Conservation (phyloP, 2,888 invertebrate genomes). For the Mythimna albipuncta region DNA sequence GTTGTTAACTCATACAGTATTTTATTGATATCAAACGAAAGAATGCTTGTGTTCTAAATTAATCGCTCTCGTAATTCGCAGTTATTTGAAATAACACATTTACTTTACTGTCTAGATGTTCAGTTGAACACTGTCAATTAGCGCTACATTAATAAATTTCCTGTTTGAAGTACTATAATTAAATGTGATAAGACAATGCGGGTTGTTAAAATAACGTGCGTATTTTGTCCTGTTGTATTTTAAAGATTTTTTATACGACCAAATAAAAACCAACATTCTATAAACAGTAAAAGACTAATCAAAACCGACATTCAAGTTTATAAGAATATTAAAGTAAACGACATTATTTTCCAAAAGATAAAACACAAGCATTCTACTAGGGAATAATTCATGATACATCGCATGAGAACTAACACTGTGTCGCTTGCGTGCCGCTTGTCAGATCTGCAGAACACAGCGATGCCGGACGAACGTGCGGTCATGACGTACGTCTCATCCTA, state of each 20-base stretch:
- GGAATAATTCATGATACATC: slow-evolving; percentile 72
- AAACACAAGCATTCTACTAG: slow-evolving; percentile 74
- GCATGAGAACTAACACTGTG: slow-evolving; percentile 87
- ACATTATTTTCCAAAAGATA: slow-evolving; percentile 37
- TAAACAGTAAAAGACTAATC: slow-evolving; percentile 3
- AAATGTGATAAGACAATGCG: slow-evolving; percentile 61
- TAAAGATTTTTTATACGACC: neutral
- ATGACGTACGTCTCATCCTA: slow-evolving; percentile 99
- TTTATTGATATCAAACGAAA: slow-evolving; percentile 65
- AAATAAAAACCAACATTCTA: neutral
- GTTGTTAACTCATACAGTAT: slow-evolving; percentile 77
- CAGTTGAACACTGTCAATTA: slow-evolving; percentile 60
- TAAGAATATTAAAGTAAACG: slow-evolving; percentile 17
- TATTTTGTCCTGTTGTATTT: slow-evolving; percentile 19
- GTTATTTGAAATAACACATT: slow-evolving; percentile 48
- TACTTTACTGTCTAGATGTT: slow-evolving; percentile 50
- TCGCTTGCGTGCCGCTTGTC: slow-evolving; percentile 90
- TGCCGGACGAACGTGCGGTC: slow-evolving; percentile 99
- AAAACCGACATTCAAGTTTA: slow-evolving; percentile 13
- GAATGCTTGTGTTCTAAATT: slow-evolving; percentile 76
- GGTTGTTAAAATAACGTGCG: slow-evolving; percentile 55
- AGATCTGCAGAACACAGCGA: slow-evolving; percentile 99
- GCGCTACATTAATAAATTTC: slow-evolving; percentile 62
- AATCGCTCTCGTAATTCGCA: slow-evolving; percentile 45
- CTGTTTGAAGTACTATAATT: slow-evolving; percentile 64